Evolutionary conservation across 2,113 vertebrate genomes (phyloP).

Genomic region (Pachypanchax playfairii): DNA sequence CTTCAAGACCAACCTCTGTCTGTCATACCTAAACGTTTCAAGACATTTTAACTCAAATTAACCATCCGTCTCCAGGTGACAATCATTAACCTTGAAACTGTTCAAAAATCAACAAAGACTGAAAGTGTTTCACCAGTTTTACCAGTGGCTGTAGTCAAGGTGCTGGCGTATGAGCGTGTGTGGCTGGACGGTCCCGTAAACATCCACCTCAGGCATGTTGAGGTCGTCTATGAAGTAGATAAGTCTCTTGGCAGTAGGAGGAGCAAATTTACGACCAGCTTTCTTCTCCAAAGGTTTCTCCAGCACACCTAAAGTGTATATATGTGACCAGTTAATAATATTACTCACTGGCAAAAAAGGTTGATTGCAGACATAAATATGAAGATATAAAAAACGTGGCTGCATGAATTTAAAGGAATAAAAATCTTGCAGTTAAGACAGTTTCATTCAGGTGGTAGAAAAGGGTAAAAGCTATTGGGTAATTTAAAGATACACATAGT

Average conservation of each 20-base stretch:
- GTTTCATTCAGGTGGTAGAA: background rate
- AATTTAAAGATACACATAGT: no score
- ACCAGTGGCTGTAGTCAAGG: conserved; percentile 82
- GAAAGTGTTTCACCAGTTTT: conserved; percentile 2
- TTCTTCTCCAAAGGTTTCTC: conserved; percentile 85
- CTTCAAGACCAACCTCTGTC: conserved; percentile 90
- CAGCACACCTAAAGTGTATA: conserved; percentile 72
- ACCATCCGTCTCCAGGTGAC: background rate
- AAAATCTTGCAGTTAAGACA: no score
- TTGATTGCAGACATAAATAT: background rate
- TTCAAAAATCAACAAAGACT: background rate
- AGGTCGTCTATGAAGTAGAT: conserved; percentile 85
- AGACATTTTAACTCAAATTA: background rate
- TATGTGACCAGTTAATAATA: background rate
- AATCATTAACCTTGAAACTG: no score
- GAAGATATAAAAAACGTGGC: no score
- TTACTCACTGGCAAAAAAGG: background rate
- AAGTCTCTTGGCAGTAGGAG: conserved; percentile 80
- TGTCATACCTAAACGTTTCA: conserved; percentile 89
- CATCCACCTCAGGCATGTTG: conserved; percentile 84
- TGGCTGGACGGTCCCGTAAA: conserved; percentile 81
- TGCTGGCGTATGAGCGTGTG: conserved; percentile 82
- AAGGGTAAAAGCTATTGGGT: background rate
- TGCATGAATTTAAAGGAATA: no score
- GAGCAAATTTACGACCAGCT: conserved; percentile 80